Evolutionary conservation across 2,797 vertebrate species (phyloP), one percentile per base, ranked within the genome.

Genomic region (Pantherophis vulpinus): DNA sequence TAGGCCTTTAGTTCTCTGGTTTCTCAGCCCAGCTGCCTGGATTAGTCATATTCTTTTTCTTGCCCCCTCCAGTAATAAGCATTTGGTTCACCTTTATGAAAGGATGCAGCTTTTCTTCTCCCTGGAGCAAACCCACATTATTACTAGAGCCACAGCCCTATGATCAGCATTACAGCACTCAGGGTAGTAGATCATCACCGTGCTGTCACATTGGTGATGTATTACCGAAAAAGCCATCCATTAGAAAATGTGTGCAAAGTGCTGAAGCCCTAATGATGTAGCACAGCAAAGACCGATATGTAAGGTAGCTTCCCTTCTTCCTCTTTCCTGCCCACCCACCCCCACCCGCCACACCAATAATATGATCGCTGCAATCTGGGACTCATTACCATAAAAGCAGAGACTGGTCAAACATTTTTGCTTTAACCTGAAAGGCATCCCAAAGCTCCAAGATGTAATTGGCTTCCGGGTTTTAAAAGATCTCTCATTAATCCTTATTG

Each of bases 211-310:
- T 92, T 88, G 37, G 51, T 96, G 97, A 97, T 96, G 93, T 83
- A 97, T 93, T 96, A 96, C 94, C 92, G 96, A 95, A 97, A 97
- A 96, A 96, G 94, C 93, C 96, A 97, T 97, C 96, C 94, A 90
- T 97, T 96, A 96, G 96, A 94, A 95, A 94, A 94, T 0, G 1
- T 32, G 93, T 95, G 93, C 95, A 96, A 95, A 97, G 94, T 94
- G 88, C 92, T 16, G 74, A 66, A 91, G 93, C 94, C 90, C 87
- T 94, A 96, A 95, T 87, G 94, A 96, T 94, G 91, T 63, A 94
- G 93, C 0, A 0, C 59, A 60, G 91, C 66, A 89, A 93, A 63
- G 94, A 58, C 93, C 2, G 0, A 91, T 10, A 1, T 1, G 54
- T 91, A 83, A 27, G 94, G 91, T 88, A 90, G 91, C 10, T 2